Evolutionary conservation across 2,113 vertebrate species (phyloP).

Genomic region (Bettongia penicillata): DNA sequence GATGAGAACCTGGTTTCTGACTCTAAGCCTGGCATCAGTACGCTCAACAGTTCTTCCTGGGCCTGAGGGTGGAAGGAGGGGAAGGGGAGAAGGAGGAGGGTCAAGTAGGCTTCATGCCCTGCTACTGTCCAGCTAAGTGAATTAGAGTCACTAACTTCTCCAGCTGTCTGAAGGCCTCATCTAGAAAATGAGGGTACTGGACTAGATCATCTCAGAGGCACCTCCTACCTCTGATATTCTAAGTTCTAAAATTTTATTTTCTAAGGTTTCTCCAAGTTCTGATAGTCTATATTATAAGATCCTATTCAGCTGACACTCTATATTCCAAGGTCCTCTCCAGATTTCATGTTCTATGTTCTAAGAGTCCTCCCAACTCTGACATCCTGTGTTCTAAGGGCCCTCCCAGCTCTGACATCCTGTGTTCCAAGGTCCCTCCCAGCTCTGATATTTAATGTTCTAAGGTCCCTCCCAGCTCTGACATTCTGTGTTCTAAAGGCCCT

Average conservation of each 20-base stretch:
- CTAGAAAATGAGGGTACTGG: background rate
- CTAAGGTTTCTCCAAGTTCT: background rate
- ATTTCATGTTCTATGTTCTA: background rate
- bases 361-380: too few species aligned
- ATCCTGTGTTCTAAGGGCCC: too few species aligned
- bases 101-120: background rate
- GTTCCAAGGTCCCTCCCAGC: background rate
- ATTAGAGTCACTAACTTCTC: background rate
- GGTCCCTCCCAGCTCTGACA: background rate
- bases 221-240: background rate
- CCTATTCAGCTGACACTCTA: too few species aligned
- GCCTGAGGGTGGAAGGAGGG: background rate
- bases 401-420: background rate
- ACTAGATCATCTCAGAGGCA: background rate
- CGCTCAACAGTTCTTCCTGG: background rate
- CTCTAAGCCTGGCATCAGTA: background rate
- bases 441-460: background rate
- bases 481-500: background rate
- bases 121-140: background rate
- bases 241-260: background rate
- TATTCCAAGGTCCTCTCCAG: background rate
- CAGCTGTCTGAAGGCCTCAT: background rate
- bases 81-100: background rate
- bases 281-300: background rate
- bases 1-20: background rate